A percentile compares a stretch with the other conserved stretches of the same genome.
These are phyloP conservation scores for Aleadryas rufinucha DNA, from an alignment of 2,113 vertebrate genomes.

Conservation along the genomic window DNA sequence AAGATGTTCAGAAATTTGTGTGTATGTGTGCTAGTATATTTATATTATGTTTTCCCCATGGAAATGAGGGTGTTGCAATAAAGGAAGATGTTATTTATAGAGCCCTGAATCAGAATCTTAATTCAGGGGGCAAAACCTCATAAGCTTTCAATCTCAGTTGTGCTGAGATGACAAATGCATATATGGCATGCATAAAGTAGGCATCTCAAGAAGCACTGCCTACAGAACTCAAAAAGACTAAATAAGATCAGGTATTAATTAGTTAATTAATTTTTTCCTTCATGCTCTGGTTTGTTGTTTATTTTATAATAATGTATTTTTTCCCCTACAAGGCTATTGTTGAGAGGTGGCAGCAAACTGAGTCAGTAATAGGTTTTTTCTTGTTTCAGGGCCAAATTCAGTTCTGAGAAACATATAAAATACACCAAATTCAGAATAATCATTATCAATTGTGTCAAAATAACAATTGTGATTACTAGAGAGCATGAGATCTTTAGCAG, in stretches of 20 bases:
- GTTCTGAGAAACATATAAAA: not conserved
- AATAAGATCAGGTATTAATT: not conserved
- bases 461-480: not conserved
- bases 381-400: not conserved
- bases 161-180: not conserved
- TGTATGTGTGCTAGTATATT: not conserved
- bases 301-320: not conserved
- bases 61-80: not conserved
- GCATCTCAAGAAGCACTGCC: not conserved
- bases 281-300: not conserved
- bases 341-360: not conserved
- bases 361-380: not conserved
- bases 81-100: not conserved
- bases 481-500: not conserved
- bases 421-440: not conserved
- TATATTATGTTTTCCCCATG: not conserved
- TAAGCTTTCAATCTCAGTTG: not conserved
- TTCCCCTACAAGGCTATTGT: rapidly evolving
- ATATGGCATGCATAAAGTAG: not conserved
- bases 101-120: not conserved
- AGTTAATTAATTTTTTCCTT: not conserved
- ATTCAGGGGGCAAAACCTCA: not conserved
- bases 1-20: not conserved
- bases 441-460: not conserved
- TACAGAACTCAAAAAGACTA: not conserved